phyloP scores from a whole-genome alignment of 2,888 invertebrate genomes.

The Melitaea athalia region DNA sequence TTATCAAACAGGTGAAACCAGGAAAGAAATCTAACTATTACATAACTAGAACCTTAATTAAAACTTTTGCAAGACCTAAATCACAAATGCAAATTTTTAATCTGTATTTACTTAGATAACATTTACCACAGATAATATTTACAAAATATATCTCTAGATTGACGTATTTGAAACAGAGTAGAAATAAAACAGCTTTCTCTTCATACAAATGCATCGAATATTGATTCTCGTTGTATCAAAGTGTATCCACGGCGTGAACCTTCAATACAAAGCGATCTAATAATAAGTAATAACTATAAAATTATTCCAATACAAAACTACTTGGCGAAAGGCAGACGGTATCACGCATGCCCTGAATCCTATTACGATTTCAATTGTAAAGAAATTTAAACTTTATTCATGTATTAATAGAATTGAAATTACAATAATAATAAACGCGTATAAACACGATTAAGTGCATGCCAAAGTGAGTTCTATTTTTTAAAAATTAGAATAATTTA shows the following conservation, averaged over 20 bases:
- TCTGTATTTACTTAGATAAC: neutral
- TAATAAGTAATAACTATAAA: conserved; percentile 78
- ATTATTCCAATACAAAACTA: conserved; percentile 79
- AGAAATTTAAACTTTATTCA: conserved; percentile 49
- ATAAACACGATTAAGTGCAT: conserved; percentile 26
- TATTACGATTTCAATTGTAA: conserved; percentile 54
- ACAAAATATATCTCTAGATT: neutral
- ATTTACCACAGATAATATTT: conserved; percentile 16
- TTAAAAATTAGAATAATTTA: conserved; percentile 35
- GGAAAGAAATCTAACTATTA: too few relatives aligned
- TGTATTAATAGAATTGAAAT: conserved; percentile 45
- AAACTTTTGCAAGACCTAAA: neutral
- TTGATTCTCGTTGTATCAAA: conserved; percentile 32
- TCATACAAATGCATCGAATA: conserved; percentile 40
- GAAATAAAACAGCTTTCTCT: conserved; percentile 34
- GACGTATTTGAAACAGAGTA: neutral
- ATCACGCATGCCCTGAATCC: conserved; percentile 73
- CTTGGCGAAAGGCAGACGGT: conserved; percentile 76
- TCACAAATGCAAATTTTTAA: conserved; percentile 2
- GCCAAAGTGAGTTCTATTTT: conserved; percentile 38
- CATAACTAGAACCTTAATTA: neutral
- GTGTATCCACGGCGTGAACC: conserved; percentile 34
- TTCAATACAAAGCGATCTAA: conserved; percentile 64
- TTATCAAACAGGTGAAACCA: too few relatives aligned
- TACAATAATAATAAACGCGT: conserved; percentile 31